phyloP scores from a whole-genome alignment of 2,888 invertebrate species.

The Drosophila mercatorum region DNA sequence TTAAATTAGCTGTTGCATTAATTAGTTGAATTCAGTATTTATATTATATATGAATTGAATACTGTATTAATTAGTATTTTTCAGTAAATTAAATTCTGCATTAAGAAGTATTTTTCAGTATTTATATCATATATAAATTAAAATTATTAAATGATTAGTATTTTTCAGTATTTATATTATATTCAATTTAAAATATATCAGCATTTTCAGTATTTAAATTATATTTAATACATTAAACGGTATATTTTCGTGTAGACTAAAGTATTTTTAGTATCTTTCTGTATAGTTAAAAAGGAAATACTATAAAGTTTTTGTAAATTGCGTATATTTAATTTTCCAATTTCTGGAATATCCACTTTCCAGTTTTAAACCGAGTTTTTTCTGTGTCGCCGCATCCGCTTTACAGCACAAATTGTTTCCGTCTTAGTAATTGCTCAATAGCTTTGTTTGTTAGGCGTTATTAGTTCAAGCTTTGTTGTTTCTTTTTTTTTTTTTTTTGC shows the following conservation, averaged over 20 bases:
- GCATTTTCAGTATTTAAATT: no score
- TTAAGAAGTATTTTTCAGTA: no score
- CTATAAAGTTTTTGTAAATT: background rate
- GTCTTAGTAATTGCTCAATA: slow-evolving; percentile 61
- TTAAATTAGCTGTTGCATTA: no score
- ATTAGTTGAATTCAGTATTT: no score
- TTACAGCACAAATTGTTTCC: slow-evolving; percentile 64
- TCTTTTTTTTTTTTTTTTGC: slow-evolving; percentile 22
- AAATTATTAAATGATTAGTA: background rate
- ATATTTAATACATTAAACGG: no score
- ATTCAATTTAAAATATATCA: no score
- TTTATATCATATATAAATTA: no score
- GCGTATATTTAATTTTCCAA: background rate
- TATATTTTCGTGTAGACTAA: no score
- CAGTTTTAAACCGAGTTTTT: slow-evolving; percentile 6
- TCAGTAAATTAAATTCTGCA: no score
- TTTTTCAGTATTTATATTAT: background rate
- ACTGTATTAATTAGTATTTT: no score
- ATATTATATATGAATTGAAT: no score
- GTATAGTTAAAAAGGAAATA: background rate
- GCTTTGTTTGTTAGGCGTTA: slow-evolving; percentile 17
- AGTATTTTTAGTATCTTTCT: background rate
- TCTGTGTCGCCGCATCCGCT: slow-evolving; percentile 54
- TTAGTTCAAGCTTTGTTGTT: slow-evolving; percentile 20
- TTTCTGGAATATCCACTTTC: slow-evolving; percentile 1